Base-by-base conservation (phyloP, 1,140 invertebrate species). In the Leptinotarsa defecta region DNA sequence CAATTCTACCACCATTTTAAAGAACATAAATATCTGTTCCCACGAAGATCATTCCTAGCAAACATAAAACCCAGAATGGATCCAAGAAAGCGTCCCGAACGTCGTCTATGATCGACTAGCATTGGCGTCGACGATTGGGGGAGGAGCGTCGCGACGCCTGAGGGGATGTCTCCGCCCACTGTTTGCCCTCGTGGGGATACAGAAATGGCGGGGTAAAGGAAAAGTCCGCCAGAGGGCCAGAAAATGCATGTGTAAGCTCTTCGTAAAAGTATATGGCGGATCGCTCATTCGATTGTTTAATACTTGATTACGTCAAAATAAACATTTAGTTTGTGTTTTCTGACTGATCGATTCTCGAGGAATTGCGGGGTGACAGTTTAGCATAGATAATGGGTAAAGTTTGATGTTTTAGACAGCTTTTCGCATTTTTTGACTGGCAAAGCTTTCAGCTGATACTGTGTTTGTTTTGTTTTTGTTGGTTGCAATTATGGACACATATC, bases 251-350 rank as follows among this genome's bases (percentile, higher is more conserved):
- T 71, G 68, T 70, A 76, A 71, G 52, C 52, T 57, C 52, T 57
- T 69, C 67, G 73, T 43, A 71, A 75, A 77, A 75, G 74, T 75
- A 76, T 68, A 78, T 78, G 77, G 77, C 77, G 77, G 74, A 78
- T 63, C 71, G 76, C 64, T 73, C 77, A 73, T 70, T 75, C 71
- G 77, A 78, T 78, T 78, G 74, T 78, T 78, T 73, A 78, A 78
- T 57, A 17, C 67, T 78, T 78, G 77, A 78, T 78, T 76, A 74
- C 63, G 61, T 76, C 71, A 73, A 76, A 75, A 77, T 75, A 75
- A 77, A 77, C 76, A 71, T 70, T 24, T 70, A 73, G 74, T 75
- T 78, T 75, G 71, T 75, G 76, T 77, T 27, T 73, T 76, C 49
- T 69, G 72, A 76, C 65, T 68, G 76, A 69, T 74, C 71, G 64